These are phyloP conservation scores for Agriopis marginaria DNA, from an alignment of 2,888 invertebrate genomes.

Conservation along the genomic window DNA sequence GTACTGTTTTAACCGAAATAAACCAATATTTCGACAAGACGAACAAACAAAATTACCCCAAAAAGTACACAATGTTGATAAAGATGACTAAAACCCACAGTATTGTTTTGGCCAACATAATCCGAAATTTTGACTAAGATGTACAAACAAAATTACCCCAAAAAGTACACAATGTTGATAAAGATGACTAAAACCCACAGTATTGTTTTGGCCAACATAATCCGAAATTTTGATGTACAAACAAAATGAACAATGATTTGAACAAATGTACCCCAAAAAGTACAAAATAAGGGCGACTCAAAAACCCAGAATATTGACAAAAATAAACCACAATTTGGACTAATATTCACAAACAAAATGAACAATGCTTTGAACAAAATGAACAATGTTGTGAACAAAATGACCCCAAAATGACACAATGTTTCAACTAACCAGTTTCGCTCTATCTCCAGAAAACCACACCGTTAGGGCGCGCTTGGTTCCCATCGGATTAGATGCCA, in stretches of 20 bases:
- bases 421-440: conserved; percentile 49
- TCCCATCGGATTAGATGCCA: conserved; percentile 67
- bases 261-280: not conserved
- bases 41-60: not conserved
- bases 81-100: not conserved
- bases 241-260: too few species aligned
- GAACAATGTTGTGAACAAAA: not conserved
- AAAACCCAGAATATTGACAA: not conserved
- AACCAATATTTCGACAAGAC: too few species aligned
- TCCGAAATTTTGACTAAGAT: too few species aligned
- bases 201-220: not conserved
- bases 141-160: too few species aligned
- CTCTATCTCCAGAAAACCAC: conserved; percentile 62
- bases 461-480: conserved; percentile 57
- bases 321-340: too few species aligned
- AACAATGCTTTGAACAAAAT: not conserved
- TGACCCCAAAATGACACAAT: not conserved
- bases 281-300: not conserved
- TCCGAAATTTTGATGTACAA: not conserved
- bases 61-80: not conserved
- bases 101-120: too few species aligned
- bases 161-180: not conserved
- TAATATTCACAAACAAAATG: too few species aligned
- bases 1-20: too few species aligned
- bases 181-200: too few species aligned